Evolutionary conservation across 53 echinoderm and acorn worm species (phyloP), one percentile per base, ranked within the genome.

Genomic region (Paelopatides confundens): DNA sequence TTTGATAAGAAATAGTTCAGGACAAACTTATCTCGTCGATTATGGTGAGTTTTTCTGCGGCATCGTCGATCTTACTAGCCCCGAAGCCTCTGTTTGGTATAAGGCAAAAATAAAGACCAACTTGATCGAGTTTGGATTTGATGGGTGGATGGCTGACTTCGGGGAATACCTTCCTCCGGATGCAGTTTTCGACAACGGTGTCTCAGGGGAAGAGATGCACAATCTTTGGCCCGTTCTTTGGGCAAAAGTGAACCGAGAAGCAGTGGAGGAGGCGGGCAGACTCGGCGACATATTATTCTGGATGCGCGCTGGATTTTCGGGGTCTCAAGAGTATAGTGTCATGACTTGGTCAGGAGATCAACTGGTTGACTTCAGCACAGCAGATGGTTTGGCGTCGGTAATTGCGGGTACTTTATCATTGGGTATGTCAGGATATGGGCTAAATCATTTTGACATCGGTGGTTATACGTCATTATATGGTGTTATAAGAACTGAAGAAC

Each of bases 71-170:
- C 82, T 97, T 65, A 97, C 98, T 35, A 97, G 89, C 62, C 98
- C 95, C 1, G 89, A 82, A 4, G 98, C 98, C 0, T 88, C 76
- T 2, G 81, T 82, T 43, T 97, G 98, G 98, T 97, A 94, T 81
- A 97, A 97, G 86, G 90, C 88, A 30, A 88, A 90, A 36, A 92
- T 97, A 38, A 92, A 77, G 81, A 86, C 90, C 76, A 95, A 95
- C 62, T 90, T 97, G 89, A 85, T 97, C 5, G 98, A 95, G 33
- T 69, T 97, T n/a, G 98, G 98, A 0, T 85, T 97, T 48, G 92
- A 89, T 26, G 98, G 98, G 24, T 97, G 98, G 98, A 97, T 97
- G 98, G 98, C 98, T 1, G 98, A 97, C 71, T 95, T 97, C 89
- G 95, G 98, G 4, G 98, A 97, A 62, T 97, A 97, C 31, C 89